A percentile compares a stretch with the other conserved stretches of the same genome.
These are phyloP conservation scores for Stichopus horrens DNA, from an alignment of 53 echinoderm and acorn worm genomes.

Conservation along the genomic window DNA sequence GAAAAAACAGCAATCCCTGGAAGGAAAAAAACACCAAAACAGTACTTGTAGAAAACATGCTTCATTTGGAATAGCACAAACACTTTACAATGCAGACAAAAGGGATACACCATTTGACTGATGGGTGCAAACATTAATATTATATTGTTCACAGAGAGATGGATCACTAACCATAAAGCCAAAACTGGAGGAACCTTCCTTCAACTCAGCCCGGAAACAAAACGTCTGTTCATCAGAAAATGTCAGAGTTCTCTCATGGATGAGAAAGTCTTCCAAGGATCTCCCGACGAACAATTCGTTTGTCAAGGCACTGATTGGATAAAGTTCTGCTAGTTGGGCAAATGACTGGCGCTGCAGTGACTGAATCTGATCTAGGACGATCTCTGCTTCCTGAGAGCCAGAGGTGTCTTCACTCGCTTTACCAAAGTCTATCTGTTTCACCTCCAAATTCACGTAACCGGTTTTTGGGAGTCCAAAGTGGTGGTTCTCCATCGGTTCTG, in stretches of 20 bases:
- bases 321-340: slow-evolving; percentile 2
- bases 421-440: slow-evolving; percentile 8
- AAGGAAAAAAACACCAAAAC: too few relatives aligned
- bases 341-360: slow-evolving; percentile 28
- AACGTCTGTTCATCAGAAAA: slow-evolving; percentile 8
- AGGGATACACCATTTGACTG: too few relatives aligned
- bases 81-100: too few relatives aligned
- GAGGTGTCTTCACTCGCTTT: neutral
- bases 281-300: neutral
- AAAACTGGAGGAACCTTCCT: neutral
- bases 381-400: neutral
- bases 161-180: slow-evolving; percentile 23
- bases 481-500: slow-evolving; percentile 20
- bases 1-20: too few relatives aligned
- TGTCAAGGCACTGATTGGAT: neutral
- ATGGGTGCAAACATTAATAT: too few relatives aligned
- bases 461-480: slow-evolving; percentile 16
- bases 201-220: slow-evolving; percentile 40
- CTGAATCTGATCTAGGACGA: slow-evolving; percentile 12
- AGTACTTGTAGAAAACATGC: too few relatives aligned
- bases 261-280: slow-evolving; percentile 34
- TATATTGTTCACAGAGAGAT: too few relatives aligned
- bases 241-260: slow-evolving; percentile 23
- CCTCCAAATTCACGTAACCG: slow-evolving; percentile 28
- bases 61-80: too few relatives aligned